Evolutionary conservation across 2,113 vertebrate species (phyloP), one percentile per base, ranked within the genome.

Genomic region (Myiopsitta monachus): DNA sequence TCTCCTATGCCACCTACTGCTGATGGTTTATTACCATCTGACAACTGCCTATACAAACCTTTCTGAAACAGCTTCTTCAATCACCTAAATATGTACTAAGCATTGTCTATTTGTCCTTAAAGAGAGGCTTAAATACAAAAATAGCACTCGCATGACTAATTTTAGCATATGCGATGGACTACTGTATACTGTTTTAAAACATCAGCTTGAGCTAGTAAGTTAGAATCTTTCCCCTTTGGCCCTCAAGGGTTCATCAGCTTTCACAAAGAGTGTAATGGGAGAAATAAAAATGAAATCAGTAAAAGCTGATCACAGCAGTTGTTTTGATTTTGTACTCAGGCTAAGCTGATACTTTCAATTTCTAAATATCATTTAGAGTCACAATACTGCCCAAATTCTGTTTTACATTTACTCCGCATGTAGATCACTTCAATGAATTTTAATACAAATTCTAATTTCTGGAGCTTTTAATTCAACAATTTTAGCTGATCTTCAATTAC

Each of bases 331-430:
- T 39, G 7, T 38, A 36, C 13, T 43, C 38, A 31, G 24, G 18
- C 19, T 74, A 44, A 59, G 67, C 5, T 10, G n/a, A 61, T 43
- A 38, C 2, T 46, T 87, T 55, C 57, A 68, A 75, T 46, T 68
- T 74, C 18, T 59, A 76, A 73, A 73, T 36, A 46, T 7, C 8
- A 55, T 28, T 41, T 41, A n/a, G 2, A 23, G 8, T 55, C 6
- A 11, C 11, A 73, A 46, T 2, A 33, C 4, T 72, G 21, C 19
- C 64, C 31, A 38, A 59, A 72, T 21, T 54, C 68, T 9, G 14
- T 36, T 66, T 38, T 31, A 8, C 13, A 7, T 70, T 41, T 38
- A 63, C 0, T 51, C 4, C 1, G n/a, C 8, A 18, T 8, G 3
- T 38, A 28, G 16, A 61, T 15, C 1, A 43, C 61, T 68, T 87